phyloP scores from a whole-genome alignment of 2,888 invertebrate genomes.

The Aradus depressus region DNA sequence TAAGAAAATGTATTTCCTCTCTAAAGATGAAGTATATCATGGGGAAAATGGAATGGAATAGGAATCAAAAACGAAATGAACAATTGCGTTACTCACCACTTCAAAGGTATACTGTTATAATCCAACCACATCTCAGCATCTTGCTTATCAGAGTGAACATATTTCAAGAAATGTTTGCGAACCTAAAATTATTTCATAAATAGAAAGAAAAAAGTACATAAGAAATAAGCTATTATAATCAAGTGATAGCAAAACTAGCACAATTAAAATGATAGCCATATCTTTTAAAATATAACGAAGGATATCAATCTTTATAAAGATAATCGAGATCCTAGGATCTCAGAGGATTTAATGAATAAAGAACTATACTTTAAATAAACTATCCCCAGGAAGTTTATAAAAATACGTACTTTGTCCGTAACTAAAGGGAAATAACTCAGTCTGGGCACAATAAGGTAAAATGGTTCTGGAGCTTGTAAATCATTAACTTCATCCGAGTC shows the following conservation, averaged over 20 bases:
- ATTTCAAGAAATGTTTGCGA: conserved; percentile 75
- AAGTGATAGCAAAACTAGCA: too few relatives aligned
- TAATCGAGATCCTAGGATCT: not conserved
- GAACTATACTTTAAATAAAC: not conserved
- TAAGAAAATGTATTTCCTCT: too few relatives aligned
- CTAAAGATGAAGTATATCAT: too few relatives aligned
- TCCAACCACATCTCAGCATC: conserved; percentile 91
- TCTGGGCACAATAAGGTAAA: conserved; percentile 86
- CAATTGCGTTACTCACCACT: conserved; percentile 50
- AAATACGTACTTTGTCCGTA: conserved; percentile 69
- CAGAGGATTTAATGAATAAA: not conserved
- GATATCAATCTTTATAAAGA: not conserved
- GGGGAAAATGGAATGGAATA: too few relatives aligned
- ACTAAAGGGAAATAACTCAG: conserved; percentile 89
- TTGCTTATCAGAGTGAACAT: conserved; percentile 66
- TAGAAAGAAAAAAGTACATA: not conserved
- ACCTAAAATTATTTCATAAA: conserved; percentile 45
- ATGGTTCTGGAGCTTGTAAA: conserved; percentile 82
- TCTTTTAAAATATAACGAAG: too few relatives aligned
- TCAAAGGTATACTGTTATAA: conserved; percentile 79
- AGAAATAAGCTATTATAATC: not conserved
- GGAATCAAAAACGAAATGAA: too few relatives aligned
- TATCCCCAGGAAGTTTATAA: not conserved
- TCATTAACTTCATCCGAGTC: conserved; percentile 80
- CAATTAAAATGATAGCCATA: not conserved